Percentiles rank a stretch among this genome's conserved stretches.
phyloP scores from a whole-genome alignment of 1,140 invertebrate genomes.

The Magallana gigas region DNA sequence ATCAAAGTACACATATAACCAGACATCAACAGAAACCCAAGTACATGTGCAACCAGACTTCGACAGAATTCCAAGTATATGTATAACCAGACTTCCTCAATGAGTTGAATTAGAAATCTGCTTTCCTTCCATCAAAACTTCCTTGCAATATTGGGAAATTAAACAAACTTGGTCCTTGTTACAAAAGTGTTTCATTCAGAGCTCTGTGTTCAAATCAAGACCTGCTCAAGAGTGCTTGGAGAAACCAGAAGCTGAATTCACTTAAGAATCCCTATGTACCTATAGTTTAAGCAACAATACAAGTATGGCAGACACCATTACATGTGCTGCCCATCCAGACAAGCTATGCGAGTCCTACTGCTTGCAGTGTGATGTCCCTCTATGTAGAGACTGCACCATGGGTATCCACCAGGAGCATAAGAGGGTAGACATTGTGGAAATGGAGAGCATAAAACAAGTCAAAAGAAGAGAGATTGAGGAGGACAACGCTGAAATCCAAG shows the following conservation, averaged over 20 bases:
- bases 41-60: too few relatives aligned
- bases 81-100: background rate
- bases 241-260: too few relatives aligned
- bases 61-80: background rate
- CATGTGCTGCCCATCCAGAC: background rate
- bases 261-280: too few relatives aligned
- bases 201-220: too few relatives aligned
- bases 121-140: too few relatives aligned
- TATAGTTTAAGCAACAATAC: too few relatives aligned
- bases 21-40: background rate
- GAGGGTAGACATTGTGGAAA: background rate
- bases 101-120: too few relatives aligned
- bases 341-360: background rate
- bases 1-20: background rate
- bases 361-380: background rate
- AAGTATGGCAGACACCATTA: background rate
- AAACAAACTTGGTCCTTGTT: too few relatives aligned
- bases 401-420: background rate
- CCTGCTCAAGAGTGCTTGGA: too few relatives aligned
- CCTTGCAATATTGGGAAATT: too few relatives aligned
- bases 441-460: background rate
- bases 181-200: too few relatives aligned
- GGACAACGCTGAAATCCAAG: background rate
- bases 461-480: constrained; percentile 20
- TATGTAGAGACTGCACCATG: background rate